Base-by-base conservation (phyloP, 1,140 invertebrate genomes). In the Cydia strobilella region DNA sequence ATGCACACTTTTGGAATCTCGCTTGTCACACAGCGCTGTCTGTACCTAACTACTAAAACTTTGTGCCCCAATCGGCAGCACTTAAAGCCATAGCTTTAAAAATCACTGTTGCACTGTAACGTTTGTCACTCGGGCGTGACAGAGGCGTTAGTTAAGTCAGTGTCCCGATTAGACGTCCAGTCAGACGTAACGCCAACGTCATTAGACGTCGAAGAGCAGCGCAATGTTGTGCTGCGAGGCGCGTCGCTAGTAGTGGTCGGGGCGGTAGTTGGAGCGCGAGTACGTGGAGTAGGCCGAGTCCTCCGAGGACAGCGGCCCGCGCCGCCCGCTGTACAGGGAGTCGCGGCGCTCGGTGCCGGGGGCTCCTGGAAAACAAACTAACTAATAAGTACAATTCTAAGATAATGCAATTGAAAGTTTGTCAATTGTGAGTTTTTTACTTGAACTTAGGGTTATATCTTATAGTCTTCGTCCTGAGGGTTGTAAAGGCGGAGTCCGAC, bases 141-240 rank as follows among this genome's bases (percentile, higher is more conserved):
- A 12, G 15, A 7, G 5, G n/a, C n/a, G 48, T 12, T 9, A 13
- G 10, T 42, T 10, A 42, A 42, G 42, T 48, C 45, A n/a, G 48
- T 18, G 48, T 45, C 42, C 13, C 12, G 42, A 13, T 13, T 45
- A 45, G 42, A 31, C 23, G 45, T 54, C 45, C 23, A 59, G 27
- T 4, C 15, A 23, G 48, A 35, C 18, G 13, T 48, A 13, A 42
- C 9, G 63, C 10, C 2, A 18, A 54, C 51, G 54, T 54, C 39
- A 42, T 84, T 77, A 91, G 72, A 91, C 90, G 83, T 91, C 90
- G 77, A 91, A 91, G 6, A 91, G 88, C 88, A 91, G 88, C 90
- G 90, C 90, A 80, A 91, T 91, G 76, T 90, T 90, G 88, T 92
- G 90, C 87, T 89, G 89, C 90, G 85, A 88, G 81, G 89, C 84